Percentiles rank a stretch among this genome's conserved stretches.
phyloP scores from a whole-genome alignment of 2,797 vertebrate species.

The Takifugu rubripes region DNA sequence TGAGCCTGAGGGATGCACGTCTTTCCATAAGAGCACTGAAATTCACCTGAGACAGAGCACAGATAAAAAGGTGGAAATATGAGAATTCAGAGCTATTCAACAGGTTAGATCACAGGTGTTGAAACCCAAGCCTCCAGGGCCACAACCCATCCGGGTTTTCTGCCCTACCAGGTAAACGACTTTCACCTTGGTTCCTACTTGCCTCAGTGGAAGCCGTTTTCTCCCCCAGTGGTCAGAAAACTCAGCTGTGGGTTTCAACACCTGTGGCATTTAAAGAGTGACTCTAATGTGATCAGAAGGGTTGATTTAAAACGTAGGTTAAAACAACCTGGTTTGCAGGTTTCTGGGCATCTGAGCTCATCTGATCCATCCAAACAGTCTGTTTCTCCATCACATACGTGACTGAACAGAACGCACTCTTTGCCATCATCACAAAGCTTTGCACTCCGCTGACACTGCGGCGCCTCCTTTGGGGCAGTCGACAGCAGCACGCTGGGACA shows the following conservation, averaged over 20 bases:
- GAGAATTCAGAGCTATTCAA: no score
- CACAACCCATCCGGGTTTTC: no score
- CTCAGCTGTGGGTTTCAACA: no score
- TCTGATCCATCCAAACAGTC: constrained; percentile 86
- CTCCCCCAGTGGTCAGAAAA: no score
- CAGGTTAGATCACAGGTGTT: no score
- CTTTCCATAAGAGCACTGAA: constrained; percentile 76
- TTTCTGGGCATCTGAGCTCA: constrained; percentile 70
- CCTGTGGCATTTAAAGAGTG: no score
- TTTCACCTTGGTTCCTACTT: no score
- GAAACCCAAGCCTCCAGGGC: no score
- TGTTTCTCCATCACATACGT: constrained; percentile 78
- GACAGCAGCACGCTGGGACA: constrained; percentile 29
- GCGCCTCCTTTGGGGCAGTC: not conserved
- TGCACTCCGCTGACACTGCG: constrained; percentile 61
- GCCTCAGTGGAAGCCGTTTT: no score
- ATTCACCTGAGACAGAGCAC: constrained; percentile 71
- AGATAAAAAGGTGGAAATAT: no score
- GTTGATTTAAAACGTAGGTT: not conserved
- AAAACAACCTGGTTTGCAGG: constrained; percentile 53
- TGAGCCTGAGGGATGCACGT: constrained; percentile 67
- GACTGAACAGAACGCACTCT: constrained; percentile 68
- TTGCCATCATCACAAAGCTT: constrained; percentile 64
- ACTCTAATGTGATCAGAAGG: no score
- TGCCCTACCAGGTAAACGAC: no score